Evolutionary conservation across 2,888 invertebrate genomes (phyloP).

Genomic region (Caenorhabditis doughertyi): DNA sequence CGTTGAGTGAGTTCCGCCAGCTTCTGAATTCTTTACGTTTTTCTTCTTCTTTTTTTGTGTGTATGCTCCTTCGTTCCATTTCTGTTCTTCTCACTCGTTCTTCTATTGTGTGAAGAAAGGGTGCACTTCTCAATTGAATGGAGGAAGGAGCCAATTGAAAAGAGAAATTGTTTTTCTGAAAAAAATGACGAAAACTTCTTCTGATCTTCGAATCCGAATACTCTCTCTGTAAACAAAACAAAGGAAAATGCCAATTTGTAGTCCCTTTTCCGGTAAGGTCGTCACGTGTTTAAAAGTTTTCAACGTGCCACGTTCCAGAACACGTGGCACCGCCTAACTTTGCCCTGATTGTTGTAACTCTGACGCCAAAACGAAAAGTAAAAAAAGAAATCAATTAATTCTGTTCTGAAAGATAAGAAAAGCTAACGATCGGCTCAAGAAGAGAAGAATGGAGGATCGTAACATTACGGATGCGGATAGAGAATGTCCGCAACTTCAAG

Average conservation of each 20-base stretch:
- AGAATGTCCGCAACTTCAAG: slow-evolving; percentile 55
- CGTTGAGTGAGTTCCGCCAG: slow-evolving; percentile 40
- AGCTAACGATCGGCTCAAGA: slow-evolving; percentile 42
- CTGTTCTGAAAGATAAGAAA: slow-evolving; percentile 18
- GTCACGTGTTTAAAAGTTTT: too few relatives aligned
- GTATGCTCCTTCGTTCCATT: slow-evolving; percentile 39
- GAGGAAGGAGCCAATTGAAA: not conserved
- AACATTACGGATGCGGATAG: slow-evolving; percentile 69
- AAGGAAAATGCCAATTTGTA: too few relatives aligned
- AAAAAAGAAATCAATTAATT: not conserved
- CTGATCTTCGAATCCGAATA: slow-evolving; percentile 5
- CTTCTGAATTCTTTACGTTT: slow-evolving; percentile 51
- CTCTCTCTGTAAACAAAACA: too few relatives aligned
- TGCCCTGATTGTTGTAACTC: too few relatives aligned
- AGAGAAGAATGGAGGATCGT: slow-evolving; percentile 64
- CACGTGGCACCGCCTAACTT: too few relatives aligned
- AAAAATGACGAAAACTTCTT: slow-evolving; percentile 4
- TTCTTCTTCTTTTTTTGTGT: slow-evolving; percentile 28
- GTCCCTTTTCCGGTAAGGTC: too few relatives aligned
- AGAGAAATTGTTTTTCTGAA: not conserved
- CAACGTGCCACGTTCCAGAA: too few relatives aligned
- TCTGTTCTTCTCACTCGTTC: slow-evolving; percentile 14
- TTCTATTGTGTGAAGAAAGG: slow-evolving; percentile 32
- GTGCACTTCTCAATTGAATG: slow-evolving; percentile 40
- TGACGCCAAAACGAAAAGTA: too few relatives aligned